Conservation (phyloP, 1,140 invertebrate species). For the Eupristina koningsbergeri region DNA sequence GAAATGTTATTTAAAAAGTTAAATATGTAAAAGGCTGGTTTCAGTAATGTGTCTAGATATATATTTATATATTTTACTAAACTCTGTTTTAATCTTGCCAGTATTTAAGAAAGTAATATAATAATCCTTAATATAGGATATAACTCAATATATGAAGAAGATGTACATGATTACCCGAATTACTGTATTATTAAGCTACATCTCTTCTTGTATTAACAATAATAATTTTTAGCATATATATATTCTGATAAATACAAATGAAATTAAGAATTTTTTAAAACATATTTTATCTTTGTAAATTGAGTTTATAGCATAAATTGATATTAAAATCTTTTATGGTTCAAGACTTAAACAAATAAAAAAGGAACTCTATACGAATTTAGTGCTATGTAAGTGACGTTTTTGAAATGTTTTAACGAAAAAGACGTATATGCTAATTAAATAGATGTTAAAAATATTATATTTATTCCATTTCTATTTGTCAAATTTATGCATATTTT, state of each 20-base stretch:
- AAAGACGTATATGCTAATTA: conserved; percentile 1
- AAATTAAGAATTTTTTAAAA: conserved; percentile 1
- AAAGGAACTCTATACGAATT: conserved; percentile 10
- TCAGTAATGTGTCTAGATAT: background rate
- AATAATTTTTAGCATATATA: background rate
- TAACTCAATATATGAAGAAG: background rate
- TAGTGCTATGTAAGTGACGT: conserved; percentile 9
- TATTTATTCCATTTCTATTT: conserved; percentile 6
- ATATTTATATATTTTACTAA: background rate
- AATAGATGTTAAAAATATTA: conserved; percentile 16
- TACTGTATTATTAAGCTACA: background rate
- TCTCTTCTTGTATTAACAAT: background rate
- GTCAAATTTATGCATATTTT: conserved; percentile 13
- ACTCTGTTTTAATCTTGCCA: background rate
- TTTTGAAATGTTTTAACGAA: conserved; percentile 46
- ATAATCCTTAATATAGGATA: background rate
- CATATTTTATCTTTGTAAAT: conserved; percentile 23
- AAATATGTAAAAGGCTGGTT: background rate
- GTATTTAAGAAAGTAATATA: background rate
- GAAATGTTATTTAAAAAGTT: conserved; percentile 6
- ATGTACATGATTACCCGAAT: background rate
- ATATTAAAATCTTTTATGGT: background rate
- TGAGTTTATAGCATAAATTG: background rate
- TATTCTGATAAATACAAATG: background rate
- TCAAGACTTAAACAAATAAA: background rate